A percentile compares a stretch with the other conserved stretches of the same genome.
Evolutionary conservation across 2,797 vertebrate genomes (phyloP).

Genomic region (Lophius americanus): DNA sequence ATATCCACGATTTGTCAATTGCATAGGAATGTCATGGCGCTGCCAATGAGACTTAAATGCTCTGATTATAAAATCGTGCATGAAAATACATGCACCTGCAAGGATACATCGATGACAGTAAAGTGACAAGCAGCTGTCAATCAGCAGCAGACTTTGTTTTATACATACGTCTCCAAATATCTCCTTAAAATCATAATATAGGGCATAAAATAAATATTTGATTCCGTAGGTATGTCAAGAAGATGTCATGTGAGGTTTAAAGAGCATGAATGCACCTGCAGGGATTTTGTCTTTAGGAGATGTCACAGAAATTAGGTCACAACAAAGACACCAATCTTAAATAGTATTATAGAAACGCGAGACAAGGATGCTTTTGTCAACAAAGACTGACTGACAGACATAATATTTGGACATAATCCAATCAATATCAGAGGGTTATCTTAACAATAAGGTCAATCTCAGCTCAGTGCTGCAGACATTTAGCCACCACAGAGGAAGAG

Average conservation of each 20-base stretch:
- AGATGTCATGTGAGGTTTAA: too few relatives aligned
- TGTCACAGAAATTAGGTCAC: conserved; percentile 57
- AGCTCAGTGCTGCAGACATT: neutral
- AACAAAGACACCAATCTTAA: conserved; percentile 21
- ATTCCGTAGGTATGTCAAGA: too few relatives aligned
- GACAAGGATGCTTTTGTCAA: neutral
- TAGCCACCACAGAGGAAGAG: neutral
- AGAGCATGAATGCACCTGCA: neutral
- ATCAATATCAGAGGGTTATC: too few relatives aligned
- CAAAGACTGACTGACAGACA: too few relatives aligned
- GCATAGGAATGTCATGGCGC: neutral
- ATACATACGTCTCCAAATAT: too few relatives aligned
- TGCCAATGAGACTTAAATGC: neutral
- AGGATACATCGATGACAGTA: neutral
- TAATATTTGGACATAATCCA: too few relatives aligned
- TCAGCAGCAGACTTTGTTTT: too few relatives aligned
- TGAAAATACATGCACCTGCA: neutral
- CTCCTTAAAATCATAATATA: too few relatives aligned
- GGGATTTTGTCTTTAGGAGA: neutral
- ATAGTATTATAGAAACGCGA: conserved; percentile 14
- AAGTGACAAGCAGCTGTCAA: too few relatives aligned
- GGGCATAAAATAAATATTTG: too few relatives aligned
- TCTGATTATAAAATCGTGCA: neutral
- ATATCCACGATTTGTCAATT: neutral
- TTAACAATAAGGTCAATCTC: neutral